Base-by-base conservation (phyloP, 2,797 vertebrate species). In the Amazona finschi region DNA sequence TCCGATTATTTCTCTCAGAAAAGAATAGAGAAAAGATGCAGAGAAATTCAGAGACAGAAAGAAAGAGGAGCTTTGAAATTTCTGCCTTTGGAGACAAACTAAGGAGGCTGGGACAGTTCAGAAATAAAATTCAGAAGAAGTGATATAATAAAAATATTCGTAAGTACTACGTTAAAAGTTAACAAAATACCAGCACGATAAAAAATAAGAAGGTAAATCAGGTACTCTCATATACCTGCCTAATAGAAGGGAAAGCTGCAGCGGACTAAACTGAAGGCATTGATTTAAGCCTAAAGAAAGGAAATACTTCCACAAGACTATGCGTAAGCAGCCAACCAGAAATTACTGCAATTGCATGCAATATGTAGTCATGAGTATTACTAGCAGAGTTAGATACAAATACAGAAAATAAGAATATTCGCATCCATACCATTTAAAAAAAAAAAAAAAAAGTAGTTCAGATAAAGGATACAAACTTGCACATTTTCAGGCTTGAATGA, bases 1-100 rank as follows among this genome's bases (percentile, higher is more conserved):
- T 85, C 85, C 93, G 89, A 93, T 92, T 89, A 88, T 81, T 96
- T 96, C 84, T 94, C 93, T 94, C 96, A 91, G 79, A 95, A 92
- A 91, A 92, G 65, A 94, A 91, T n/a, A 96, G 89, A 93, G 84
- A 87, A 92, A 95, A 93, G 70, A 91, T 49, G 79, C 69, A 92
- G 65, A 94, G 58, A 82, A 78, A 73, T 92, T 91, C 79, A 89
- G 94, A 94, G 74, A 91, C 7, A 91, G 69, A 74, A 85, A 61
- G 46, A 81, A 90, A 83, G 44, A 83, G 44, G 46, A 89, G 52
- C 44, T 87, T 87, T 89, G 69, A 85, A 85, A 83, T 21, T 1
- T 71, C 75, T 87, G 72, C 30, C 33, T 85, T 88, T 82, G 25
- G 49, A 91, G 62, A 94, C 38, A 95, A 91, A 85, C 44, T 80